phyloP scores from a whole-genome alignment of 2,888 invertebrate genomes.

The Platycnemis pennipes region DNA sequence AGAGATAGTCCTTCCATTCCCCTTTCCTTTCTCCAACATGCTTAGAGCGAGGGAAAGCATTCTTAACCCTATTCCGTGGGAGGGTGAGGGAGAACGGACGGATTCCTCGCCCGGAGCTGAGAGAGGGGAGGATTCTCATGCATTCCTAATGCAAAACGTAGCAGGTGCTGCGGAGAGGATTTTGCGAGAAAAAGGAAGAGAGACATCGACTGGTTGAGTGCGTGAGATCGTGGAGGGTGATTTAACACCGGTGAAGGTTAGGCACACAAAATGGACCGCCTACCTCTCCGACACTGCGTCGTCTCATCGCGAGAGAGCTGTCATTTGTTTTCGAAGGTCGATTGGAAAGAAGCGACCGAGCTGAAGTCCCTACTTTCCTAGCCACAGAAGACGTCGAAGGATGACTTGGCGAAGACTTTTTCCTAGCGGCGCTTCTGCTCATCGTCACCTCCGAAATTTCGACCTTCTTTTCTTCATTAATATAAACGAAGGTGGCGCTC shows the following conservation, averaged over 20 bases:
- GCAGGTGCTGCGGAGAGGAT: neutral
- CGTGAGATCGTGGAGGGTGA: conserved; percentile 10
- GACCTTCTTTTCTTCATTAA: conserved; percentile 17
- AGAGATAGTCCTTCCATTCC: neutral
- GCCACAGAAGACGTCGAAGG: neutral
- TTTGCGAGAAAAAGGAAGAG: neutral
- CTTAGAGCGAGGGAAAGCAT: neutral
- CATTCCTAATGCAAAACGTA: conserved; percentile 28
- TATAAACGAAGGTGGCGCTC: conserved; percentile 9
- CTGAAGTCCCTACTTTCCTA: neutral
- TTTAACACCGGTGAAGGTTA: neutral
- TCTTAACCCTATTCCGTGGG: neutral
- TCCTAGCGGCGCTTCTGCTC: neutral
- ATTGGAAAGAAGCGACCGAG: neutral
- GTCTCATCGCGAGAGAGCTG: neutral
- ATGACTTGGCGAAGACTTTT: neutral
- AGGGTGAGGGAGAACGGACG: neutral
- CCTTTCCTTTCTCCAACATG: no score
- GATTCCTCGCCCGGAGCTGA: no score
- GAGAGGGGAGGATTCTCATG: neutral
- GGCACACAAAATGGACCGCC: neutral
- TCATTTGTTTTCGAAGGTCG: neutral
- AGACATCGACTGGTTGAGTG: neutral
- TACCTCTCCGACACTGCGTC: neutral
- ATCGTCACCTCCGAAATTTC: neutral